Evolutionary conservation across 2,797 vertebrate species (phyloP), one percentile per base, ranked within the genome.

Genomic region (Poecilia picta): DNA sequence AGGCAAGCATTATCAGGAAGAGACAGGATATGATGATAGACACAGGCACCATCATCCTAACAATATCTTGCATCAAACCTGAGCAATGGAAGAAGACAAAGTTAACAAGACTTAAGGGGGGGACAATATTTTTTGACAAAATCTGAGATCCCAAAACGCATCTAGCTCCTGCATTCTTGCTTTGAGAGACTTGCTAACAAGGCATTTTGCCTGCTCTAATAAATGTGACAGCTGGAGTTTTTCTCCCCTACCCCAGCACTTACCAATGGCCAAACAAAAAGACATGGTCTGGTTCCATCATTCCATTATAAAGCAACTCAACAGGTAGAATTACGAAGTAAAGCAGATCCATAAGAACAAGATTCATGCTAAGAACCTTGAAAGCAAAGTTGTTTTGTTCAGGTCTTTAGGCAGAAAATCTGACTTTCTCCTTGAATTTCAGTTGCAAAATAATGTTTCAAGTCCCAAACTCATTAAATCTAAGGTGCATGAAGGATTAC

Each of bases 1-100:
- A 88, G 7, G 16, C 36, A 4, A 94, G 57, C 94, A 92, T 95
- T 1, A 94, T 0, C 8, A 90, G 0, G 47, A 94, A 91, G 68
- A 92, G 86, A 78, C 45, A 49, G 64, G 51, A 80, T 75, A 92
- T 57, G 72, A 75, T 74, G 70, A 80, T 0, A 3, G 78, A 53
- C 23, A 87, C 73, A 2, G 73, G 39, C 10, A 47, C 2, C 0
- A 75, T n/a, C 7, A 90, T 31, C 12, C 12, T 0, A 0, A 4
- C 1, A 0, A 13, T 5, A 4, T 80, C n/a, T 13, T 80, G 82
- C 0, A 0, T 2, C 0, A 74, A 6, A 71, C 25, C 89, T 92
- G 80, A 23, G 31, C 53, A 68, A 45, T 20, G 53, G 5, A 51
- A 47, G n/a, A 53, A 83, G 47, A 74, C 0, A 18, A 46, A 25